phyloP scores from a whole-genome alignment of 2,797 vertebrate genomes.

The Sciaenops ocellatus region DNA sequence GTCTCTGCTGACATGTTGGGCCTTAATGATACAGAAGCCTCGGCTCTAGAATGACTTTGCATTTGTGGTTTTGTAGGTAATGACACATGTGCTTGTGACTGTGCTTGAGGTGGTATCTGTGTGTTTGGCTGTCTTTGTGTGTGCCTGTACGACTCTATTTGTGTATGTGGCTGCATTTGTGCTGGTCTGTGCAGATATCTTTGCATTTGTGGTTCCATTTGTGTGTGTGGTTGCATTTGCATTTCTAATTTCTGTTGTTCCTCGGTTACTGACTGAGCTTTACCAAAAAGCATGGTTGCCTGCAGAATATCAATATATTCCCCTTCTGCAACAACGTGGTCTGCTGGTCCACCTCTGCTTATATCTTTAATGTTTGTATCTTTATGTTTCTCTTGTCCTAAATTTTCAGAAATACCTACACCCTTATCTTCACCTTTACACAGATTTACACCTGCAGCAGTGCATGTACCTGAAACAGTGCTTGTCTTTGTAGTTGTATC shows the following conservation, averaged over 20 bases:
- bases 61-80: conserved; percentile 44
- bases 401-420: conserved; percentile 38
- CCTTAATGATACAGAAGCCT: conserved; percentile 1
- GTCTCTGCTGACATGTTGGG: conserved; percentile 33
- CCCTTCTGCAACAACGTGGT: conserved; percentile 74
- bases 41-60: conserved; percentile 33
- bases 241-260: conserved; percentile 47
- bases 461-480: conserved; percentile 47
- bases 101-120: conserved; percentile 26
- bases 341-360: conserved; percentile 19
- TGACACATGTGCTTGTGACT: conserved; percentile 32
- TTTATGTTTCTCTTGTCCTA: conserved; percentile 38
- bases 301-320: conserved; percentile 90
- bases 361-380: conserved; percentile 33
- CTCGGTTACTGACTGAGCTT: conserved; percentile 32
- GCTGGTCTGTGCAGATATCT: conserved; percentile 21
- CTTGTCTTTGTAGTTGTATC: conserved; percentile 34
- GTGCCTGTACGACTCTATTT: conserved; percentile 44
- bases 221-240: conserved; percentile 39
- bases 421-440: conserved; percentile 33
- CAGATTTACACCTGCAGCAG: background rate
- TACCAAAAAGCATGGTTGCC: conserved; percentile 79
- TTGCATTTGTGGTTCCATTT: conserved; percentile 34
- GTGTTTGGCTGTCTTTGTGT: conserved; percentile 30
- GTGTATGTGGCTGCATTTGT: conserved; percentile 34